Evolutionary conservation across 1,140 invertebrate species (phyloP).

Genomic region (Orius insidiosus): DNA sequence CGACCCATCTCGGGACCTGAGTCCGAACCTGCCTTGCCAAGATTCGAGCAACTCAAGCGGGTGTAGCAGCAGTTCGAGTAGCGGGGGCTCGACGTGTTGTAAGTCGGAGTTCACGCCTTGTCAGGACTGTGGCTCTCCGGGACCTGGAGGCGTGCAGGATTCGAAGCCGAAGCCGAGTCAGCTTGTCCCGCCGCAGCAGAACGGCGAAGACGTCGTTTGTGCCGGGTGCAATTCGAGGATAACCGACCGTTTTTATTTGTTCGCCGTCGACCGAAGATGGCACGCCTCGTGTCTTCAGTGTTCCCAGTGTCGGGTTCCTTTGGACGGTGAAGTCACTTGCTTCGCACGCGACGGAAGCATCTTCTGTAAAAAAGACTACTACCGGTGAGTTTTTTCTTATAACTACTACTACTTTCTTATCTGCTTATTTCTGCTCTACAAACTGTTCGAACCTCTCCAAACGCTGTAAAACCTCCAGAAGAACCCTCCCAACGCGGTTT

Average conservation of each 20-base stretch:
- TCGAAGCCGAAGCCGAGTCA: constrained; percentile 31
- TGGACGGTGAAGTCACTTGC: constrained; percentile 83
- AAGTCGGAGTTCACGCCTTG: constrained; percentile 16
- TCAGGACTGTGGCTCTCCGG: constrained; percentile 13
- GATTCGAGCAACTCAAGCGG: constrained; percentile 28
- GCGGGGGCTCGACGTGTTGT: constrained; percentile 24
- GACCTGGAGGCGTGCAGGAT: too few species aligned
- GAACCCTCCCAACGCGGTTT: too few species aligned
- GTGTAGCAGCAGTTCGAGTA: constrained; percentile 20
- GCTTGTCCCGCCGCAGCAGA: constrained; percentile 23
- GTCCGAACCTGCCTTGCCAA: constrained; percentile 47
- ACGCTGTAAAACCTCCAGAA: too few species aligned
- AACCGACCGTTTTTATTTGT: constrained; percentile 76
- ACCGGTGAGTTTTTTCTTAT: constrained; percentile 66
- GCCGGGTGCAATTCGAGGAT: constrained; percentile 72
- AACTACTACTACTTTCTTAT: too few species aligned
- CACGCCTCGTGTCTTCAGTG: constrained; percentile 82
- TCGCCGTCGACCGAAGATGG: constrained; percentile 77
- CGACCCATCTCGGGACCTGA: constrained; percentile 48
- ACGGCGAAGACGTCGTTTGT: constrained; percentile 34
- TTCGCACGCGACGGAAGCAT: constrained; percentile 87
- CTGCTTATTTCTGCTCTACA: too few species aligned
- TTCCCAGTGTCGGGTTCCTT: constrained; percentile 70
- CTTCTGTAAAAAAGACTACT: constrained; percentile 95
- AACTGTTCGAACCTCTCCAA: too few species aligned